Evolutionary conservation across 2,797 vertebrate genomes (phyloP), one percentile per base, ranked within the genome.

Genomic region (Manis crassicaudata): DNA sequence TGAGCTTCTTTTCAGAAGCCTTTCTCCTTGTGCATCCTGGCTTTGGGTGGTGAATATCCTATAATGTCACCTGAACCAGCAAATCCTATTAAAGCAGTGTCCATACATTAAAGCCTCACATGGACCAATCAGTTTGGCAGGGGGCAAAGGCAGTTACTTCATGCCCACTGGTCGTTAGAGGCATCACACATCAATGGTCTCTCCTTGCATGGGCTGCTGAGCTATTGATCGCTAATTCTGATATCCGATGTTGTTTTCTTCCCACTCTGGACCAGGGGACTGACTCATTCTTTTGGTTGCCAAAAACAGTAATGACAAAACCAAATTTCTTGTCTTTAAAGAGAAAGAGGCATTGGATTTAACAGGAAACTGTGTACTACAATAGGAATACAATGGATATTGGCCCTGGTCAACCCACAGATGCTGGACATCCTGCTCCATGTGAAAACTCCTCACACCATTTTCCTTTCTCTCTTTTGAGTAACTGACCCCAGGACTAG

Each of bases 281-380:
- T 82, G 90, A 94, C 40, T 96, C 54, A 90, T n/a, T 67, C 56
- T 68, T 87, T 90, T 35, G 54, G 46, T 58, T 93, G 87, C 79
- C 70, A 87, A 65, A 77, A 89, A 46, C 35, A 85, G 50, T 29
- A 58, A 63, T 46, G 79, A 86, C 11, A 86, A 56, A 92, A 58
- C 35, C 29, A 75, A 27, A 67, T 25, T 35, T 90, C 18, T 77
- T 73, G 27, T 86, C 11, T 94, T 50, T 70, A 21, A 87, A 80
- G 50, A 73, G 75, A 79, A 63, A 37, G 16, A 87, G 56, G 62
- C 40, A 5, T 25, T 46, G 21, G 43, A 20, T 20, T 62, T 27
- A 35, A n/a, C 17, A 76, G 37, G 58, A n/a, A 92, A 18, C 27
- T 37, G 3, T 13, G 29, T 3, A 2, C 13, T n/a, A 6, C 10